These are phyloP conservation scores for Galaxias olidus DNA, from an alignment of 2,797 vertebrate species.

Conservation along the genomic window DNA sequence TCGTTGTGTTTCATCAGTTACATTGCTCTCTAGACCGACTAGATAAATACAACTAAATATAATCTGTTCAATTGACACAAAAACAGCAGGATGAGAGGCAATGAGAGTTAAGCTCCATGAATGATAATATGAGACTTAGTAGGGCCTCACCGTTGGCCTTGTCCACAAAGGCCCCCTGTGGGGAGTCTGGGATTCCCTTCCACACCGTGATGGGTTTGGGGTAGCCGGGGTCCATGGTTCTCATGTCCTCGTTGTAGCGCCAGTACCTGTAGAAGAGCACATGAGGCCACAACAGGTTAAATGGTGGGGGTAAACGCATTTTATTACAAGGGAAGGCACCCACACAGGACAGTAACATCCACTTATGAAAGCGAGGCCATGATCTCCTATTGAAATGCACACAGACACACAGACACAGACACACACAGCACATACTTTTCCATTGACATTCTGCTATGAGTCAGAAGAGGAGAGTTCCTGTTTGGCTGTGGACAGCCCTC, in stretches of 20 bases:
- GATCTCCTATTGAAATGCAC: too few species aligned
- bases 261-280: slow-evolving; percentile 76
- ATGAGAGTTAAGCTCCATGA: background rate
- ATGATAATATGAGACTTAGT: background rate
- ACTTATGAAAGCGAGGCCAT: background rate
- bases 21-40: too few species aligned
- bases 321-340: background rate
- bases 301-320: background rate
- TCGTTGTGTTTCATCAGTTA: too few species aligned
- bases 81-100: background rate
- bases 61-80: too few species aligned
- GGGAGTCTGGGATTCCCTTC: slow-evolving; percentile 89
- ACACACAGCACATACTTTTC: background rate
- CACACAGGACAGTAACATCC: background rate
- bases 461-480: background rate
- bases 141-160: slow-evolving; percentile 83
- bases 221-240: slow-evolving; percentile 88
- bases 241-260: slow-evolving; percentile 90
- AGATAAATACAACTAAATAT: too few species aligned
- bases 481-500: slow-evolving; percentile 18
- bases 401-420: background rate
- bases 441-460: too few species aligned
- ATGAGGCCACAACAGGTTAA: background rate
- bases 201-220: slow-evolving; percentile 88
- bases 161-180: slow-evolving; percentile 88